A percentile compares a stretch with the other conserved stretches of the same genome.
Conservation (phyloP, 2,888 invertebrate species). For the Sympetrum striolatum region DNA sequence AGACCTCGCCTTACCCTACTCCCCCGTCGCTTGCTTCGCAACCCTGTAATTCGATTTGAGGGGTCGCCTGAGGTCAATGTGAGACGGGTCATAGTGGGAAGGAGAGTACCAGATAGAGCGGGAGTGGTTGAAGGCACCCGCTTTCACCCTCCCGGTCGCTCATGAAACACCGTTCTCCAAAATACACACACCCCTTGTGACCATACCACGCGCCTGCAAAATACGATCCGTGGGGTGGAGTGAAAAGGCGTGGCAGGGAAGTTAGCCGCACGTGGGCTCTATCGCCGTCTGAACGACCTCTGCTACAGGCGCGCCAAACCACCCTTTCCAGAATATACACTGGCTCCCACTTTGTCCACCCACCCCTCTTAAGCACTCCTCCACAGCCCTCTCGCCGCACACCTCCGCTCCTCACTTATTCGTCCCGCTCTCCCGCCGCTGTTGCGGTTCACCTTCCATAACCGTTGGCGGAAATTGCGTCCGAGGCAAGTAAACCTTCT, state of each 20-base stretch:
- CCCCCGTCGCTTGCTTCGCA: neutral
- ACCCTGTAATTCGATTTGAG: neutral
- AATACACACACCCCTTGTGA: neutral
- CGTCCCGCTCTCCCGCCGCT: neutral
- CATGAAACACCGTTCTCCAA: neutral
- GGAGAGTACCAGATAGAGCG: neutral
- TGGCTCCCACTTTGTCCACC: neutral
- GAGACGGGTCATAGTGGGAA: neutral
- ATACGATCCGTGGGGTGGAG: neutral
- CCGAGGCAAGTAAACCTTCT: neutral
- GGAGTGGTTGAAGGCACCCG: neutral
- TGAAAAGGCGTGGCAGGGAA: neutral
- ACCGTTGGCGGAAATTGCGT: constrained; percentile 24
- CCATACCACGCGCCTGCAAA: neutral
- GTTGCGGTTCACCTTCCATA: constrained; percentile 35
- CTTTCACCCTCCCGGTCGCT: neutral
- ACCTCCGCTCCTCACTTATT: neutral
- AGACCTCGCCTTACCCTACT: neutral
- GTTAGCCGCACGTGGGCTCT: constrained; percentile 3
- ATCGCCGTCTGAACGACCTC: neutral
- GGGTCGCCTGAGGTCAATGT: neutral
- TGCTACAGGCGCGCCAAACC: neutral
- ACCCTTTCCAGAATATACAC: neutral
- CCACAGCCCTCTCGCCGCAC: neutral
- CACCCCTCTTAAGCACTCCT: neutral